A percentile compares a stretch with the other conserved stretches of the same genome.
These are phyloP conservation scores for Bombylius discolor DNA, from an alignment of 2,888 invertebrate species.

Conservation along the genomic window DNA sequence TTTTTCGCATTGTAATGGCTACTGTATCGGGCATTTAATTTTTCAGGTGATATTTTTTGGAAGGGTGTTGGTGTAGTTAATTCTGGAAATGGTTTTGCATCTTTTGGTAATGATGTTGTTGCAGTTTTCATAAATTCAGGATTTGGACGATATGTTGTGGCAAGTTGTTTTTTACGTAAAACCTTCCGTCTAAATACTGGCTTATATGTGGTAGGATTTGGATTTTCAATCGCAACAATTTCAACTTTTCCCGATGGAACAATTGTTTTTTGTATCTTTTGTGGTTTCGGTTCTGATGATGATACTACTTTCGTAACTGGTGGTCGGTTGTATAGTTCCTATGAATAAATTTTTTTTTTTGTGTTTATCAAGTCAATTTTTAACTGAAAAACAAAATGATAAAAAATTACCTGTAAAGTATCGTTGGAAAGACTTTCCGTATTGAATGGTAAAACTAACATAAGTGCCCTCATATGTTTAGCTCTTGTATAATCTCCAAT, in stretches of 20 bases:
- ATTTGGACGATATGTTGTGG: conserved; percentile 18
- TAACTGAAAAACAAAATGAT: neutral
- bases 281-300: conserved; percentile 26
- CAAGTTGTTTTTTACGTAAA: conserved; percentile 12
- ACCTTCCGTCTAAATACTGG: conserved; percentile 30
- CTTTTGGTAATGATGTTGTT: neutral
- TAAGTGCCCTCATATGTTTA: conserved; percentile 34
- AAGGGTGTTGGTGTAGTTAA: neutral
- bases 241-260: conserved; percentile 23
- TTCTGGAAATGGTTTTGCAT: neutral
- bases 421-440: conserved; percentile 32
- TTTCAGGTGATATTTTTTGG: neutral
- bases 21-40: conserved; percentile 24
- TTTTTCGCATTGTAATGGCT: conserved; percentile 38
- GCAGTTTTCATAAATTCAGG: conserved; percentile 3
- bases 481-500: conserved; percentile 32
- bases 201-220: conserved; percentile 38
- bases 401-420: conserved; percentile 25
- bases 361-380: neutral
- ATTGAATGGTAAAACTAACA: conserved; percentile 35
- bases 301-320: conserved; percentile 32
- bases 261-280: conserved; percentile 24
- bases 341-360: conserved; percentile 1
- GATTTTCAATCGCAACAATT: conserved; percentile 17
- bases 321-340: conserved; percentile 33